These are phyloP conservation scores for Willowsia nigromaculata DNA, from an alignment of 2,888 invertebrate genomes.

Conservation along the genomic window DNA sequence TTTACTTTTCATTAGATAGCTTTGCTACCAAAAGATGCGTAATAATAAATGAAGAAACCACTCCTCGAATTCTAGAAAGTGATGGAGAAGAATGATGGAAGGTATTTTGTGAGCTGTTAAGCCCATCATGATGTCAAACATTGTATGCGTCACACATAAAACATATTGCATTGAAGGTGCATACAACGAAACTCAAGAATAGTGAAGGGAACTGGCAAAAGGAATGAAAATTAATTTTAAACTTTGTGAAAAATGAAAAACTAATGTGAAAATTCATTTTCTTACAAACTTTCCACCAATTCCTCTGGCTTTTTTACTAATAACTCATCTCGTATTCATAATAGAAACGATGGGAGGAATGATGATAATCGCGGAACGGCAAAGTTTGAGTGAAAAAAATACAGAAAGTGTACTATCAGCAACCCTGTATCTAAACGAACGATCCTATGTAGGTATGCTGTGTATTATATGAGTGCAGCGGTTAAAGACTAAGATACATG, in stretches of 20 bases:
- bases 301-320: background rate
- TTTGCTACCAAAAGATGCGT: conserved; percentile 12
- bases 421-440: background rate
- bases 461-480: no score
- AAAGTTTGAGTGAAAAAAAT: conserved; percentile 45
- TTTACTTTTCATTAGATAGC: background rate
- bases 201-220: background rate
- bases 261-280: conserved; percentile 64
- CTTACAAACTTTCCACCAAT: background rate
- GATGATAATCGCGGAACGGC: conserved; percentile 4
- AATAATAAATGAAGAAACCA: conserved; percentile 61
- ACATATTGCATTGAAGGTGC: background rate
- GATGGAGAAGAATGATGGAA: conserved; percentile 46
- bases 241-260: conserved; percentile 62
- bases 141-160: conserved; percentile 13
- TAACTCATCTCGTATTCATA: conserved; percentile 59
- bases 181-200: background rate
- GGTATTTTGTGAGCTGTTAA: conserved; percentile 25
- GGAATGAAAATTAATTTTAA: conserved; percentile 54
- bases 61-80: conserved; percentile 56
- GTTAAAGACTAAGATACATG: background rate
- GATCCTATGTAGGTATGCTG: background rate
- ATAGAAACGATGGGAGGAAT: background rate
- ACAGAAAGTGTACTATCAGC: no score
- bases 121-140: conserved; percentile 51